These are phyloP conservation scores for Boloria euphrosyne DNA, from an alignment of 2,888 invertebrate species.

Conservation along the genomic window DNA sequence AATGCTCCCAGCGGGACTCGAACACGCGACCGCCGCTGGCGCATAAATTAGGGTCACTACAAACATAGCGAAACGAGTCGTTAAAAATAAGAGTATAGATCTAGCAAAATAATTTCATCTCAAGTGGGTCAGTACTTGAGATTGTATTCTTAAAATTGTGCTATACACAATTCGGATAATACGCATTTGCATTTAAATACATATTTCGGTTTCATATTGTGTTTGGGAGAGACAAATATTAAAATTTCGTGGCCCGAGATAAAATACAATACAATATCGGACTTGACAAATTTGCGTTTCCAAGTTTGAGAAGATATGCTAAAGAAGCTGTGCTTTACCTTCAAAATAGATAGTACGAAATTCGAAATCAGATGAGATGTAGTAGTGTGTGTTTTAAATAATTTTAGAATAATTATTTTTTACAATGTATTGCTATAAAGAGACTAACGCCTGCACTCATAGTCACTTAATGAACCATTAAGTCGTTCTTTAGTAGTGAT, in stretches of 20 bases:
- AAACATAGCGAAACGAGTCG: too few species aligned
- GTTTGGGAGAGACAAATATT: slow-evolving; percentile 29
- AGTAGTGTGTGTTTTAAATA: too few species aligned
- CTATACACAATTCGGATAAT: slow-evolving; percentile 6
- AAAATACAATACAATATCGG: slow-evolving; percentile 20
- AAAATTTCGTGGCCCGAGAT: slow-evolving; percentile 31
- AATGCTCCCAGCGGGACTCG: too few species aligned
- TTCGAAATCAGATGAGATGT: neutral
- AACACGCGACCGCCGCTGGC: too few species aligned
- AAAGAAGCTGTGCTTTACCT: slow-evolving; percentile 10
- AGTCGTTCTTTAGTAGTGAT: too few species aligned
- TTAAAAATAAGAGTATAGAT: neutral
- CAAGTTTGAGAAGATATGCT: slow-evolving; percentile 17
- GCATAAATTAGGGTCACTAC: too few species aligned
- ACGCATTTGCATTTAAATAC: slow-evolving; percentile 34
- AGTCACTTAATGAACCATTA: too few species aligned
- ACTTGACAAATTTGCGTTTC: slow-evolving; percentile 25
- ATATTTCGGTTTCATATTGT: slow-evolving; percentile 27
- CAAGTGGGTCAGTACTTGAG: slow-evolving; percentile 1
- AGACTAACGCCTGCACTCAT: too few species aligned
- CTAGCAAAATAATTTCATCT: slow-evolving; percentile 2
- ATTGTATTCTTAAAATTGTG: slow-evolving; percentile 1
- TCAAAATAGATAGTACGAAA: slow-evolving; percentile 12
- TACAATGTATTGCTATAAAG: too few species aligned
- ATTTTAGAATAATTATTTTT: neutral